Conservation (phyloP, 2,797 vertebrate genomes). For the Chlorospingus flavigularis region DNA sequence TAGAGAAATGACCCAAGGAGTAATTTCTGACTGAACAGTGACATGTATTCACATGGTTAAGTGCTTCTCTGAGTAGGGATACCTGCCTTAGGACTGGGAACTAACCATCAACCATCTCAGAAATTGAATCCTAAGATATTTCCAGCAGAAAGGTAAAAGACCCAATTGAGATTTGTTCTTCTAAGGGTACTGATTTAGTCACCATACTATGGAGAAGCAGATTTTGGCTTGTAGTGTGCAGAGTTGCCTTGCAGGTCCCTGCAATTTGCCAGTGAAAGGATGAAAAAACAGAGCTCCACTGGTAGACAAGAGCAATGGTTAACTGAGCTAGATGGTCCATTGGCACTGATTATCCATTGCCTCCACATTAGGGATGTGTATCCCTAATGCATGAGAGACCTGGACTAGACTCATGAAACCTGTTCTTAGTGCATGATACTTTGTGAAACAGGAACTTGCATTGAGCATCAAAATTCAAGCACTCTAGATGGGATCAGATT, state of each 20-base stretch:
- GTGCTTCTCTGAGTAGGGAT: neutral
- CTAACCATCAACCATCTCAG: neutral
- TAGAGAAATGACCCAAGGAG: neutral
- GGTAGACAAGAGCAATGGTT: neutral
- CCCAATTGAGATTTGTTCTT: neutral
- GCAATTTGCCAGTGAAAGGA: neutral
- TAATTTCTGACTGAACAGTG: conserved; percentile 5
- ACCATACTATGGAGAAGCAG: neutral
- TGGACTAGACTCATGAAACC: neutral
- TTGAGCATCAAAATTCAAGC: neutral
- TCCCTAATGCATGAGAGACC: neutral
- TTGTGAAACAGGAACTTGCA: neutral
- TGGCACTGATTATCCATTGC: neutral
- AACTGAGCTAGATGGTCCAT: neutral
- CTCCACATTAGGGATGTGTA: neutral
- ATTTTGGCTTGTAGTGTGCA: neutral
- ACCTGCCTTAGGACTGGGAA: neutral
- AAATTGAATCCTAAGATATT: neutral
- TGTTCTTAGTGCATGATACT: neutral
- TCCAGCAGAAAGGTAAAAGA: neutral
- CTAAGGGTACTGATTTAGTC: neutral
- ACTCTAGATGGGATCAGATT: neutral
- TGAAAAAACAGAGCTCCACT: neutral
- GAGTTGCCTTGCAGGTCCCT: neutral
- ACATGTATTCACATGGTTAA: neutral